Evolutionary conservation across 2,113 vertebrate species (phyloP), one percentile per base, ranked within the genome.

Genomic region (Solea senegalensis): DNA sequence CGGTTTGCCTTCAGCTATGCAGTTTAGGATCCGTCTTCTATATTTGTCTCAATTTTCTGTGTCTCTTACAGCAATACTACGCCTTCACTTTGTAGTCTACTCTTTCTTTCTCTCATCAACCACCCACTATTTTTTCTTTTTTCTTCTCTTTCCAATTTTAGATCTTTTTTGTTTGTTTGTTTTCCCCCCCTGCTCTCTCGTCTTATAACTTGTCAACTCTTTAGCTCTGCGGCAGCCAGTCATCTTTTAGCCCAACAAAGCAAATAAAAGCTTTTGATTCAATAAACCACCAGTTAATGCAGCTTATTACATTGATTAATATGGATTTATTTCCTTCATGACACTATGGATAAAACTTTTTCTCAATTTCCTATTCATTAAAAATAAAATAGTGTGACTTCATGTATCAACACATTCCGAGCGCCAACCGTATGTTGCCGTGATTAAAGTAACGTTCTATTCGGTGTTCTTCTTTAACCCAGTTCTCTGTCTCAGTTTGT

Each of bases 11-110:
- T 46, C 39, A 88, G 91, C 85, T 49, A 56, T 45, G 77, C 85
- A 74, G 84, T 87, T 14, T 89, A 80, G 87, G 88, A 85, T 85
- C 75, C 60, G 77, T 80, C 78, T 84, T 87, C 86, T 86, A 80
- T 85, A 70, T 89, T 67, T 64, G 57, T 87, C 81, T 87, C 66
- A 73, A 40, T 86, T 74, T 76, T 78, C 65, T 41, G n/a, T 40
- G 39, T 85, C 72, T 72, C 72, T 72, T 81, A 67, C 65, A 81
- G 77, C 77, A 75, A 77, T 75, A 71, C 76, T 55, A 64, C n/a
- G 49, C 66, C 49, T 66, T 72, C n/a, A 16, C 78, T 71, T 85
- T 84, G 65, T 79, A 69, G 76, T 82, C 70, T 77, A 54, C n/a
- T 50, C 57, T 65, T 39, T 49, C 44, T 65, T 43, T 55, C 53